Evolutionary conservation across 2,888 invertebrate species (phyloP).

Genomic region (Thereva unica): DNA sequence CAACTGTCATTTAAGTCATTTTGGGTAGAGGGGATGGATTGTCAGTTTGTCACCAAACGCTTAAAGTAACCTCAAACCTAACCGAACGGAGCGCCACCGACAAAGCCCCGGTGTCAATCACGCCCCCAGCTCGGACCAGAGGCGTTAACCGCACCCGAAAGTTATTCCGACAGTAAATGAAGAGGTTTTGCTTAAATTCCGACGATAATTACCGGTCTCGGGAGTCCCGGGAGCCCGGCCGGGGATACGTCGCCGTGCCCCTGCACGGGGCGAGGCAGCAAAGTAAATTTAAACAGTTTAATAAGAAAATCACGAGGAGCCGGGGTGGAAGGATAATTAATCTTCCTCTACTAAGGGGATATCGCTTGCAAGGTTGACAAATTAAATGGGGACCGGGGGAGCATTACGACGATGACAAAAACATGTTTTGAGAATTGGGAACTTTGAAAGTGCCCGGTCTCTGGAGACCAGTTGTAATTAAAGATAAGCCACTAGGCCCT

Average conservation of each 20-base stretch:
- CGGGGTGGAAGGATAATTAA: conserved; percentile 29
- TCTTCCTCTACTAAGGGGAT: conserved; percentile 28
- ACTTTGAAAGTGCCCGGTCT: conserved; percentile 13
- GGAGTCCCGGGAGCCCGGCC: too few relatives aligned
- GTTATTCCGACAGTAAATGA: conserved; percentile 27
- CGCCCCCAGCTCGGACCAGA: conserved; percentile 1
- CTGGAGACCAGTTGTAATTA: conserved; percentile 30
- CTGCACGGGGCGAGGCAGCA: neutral
- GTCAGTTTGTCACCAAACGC: conserved; percentile 14
- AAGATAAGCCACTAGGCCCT: conserved; percentile 20
- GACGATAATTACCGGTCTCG: conserved; percentile 25
- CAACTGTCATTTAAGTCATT: conserved; percentile 25
- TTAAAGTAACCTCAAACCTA: neutral
- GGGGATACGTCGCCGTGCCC: too few relatives aligned
- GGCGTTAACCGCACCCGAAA: conserved; percentile 23
- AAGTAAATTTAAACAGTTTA: conserved; percentile 34
- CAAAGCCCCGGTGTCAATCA: conserved; percentile 20
- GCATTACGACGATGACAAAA: conserved; percentile 29
- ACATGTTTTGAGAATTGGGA: conserved; percentile 26
- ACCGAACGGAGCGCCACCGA: neutral
- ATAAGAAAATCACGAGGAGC: conserved; percentile 30
- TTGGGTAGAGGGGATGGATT: conserved; percentile 4
- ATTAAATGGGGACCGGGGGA: conserved; percentile 33
- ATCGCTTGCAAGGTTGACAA: conserved; percentile 33
- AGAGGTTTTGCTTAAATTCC: conserved; percentile 28